Conservation (phyloP, 2,113 vertebrate genomes). For the Cacatua alba region DNA sequence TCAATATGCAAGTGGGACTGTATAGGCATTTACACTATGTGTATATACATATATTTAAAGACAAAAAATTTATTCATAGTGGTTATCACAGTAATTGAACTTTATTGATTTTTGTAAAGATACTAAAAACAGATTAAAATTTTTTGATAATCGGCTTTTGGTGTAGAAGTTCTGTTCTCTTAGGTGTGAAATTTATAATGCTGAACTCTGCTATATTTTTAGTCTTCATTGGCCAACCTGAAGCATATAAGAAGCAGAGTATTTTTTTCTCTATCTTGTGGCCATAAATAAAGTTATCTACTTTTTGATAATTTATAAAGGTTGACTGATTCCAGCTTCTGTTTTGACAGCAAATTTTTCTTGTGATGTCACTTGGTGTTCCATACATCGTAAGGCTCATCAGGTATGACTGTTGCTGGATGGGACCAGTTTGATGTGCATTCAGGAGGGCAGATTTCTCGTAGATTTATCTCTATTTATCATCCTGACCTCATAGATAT, state of each 20-base stretch:
- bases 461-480: not conserved
- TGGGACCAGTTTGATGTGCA: not conserved
- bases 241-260: not conserved
- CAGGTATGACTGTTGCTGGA: not conserved
- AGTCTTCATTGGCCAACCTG: not conserved
- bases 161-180: not conserved
- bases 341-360: not conserved
- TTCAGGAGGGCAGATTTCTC: rapidly evolving
- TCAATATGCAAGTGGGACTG: not conserved
- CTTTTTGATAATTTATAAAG: not conserved
- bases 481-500: not conserved
- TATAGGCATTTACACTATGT: not conserved
- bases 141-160: not conserved
- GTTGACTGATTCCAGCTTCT: not conserved
- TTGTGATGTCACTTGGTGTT: not conserved
- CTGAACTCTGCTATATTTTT: not conserved
- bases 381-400: not conserved
- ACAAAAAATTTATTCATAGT: not conserved
- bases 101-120: not conserved
- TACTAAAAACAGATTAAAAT: not conserved
- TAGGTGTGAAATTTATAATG: not conserved
- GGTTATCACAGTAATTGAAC: not conserved
- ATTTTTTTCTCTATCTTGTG: not conserved
- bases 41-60: not conserved
- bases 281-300: not conserved